phyloP scores from a whole-genome alignment of 2,113 vertebrate genomes.

The Cyprichromis sp. region DNA sequence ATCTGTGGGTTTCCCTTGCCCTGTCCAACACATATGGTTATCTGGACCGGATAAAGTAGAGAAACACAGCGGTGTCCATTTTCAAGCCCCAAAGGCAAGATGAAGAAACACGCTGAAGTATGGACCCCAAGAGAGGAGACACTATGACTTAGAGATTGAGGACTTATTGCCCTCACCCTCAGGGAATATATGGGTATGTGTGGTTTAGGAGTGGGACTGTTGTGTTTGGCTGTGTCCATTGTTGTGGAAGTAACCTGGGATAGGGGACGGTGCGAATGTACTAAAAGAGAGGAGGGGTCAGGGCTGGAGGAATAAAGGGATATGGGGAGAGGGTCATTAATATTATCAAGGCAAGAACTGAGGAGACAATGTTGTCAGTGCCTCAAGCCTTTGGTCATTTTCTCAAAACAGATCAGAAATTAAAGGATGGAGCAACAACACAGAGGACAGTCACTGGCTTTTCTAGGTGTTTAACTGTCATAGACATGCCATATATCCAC shows the following conservation, averaged over 20 bases:
- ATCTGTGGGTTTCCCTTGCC: constrained; percentile 5
- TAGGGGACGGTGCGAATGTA: constrained; percentile 13
- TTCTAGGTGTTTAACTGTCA: constrained; percentile 9
- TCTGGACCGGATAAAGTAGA: constrained; percentile 2
- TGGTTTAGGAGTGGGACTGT: constrained; percentile 16
- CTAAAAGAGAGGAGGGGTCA: constrained; percentile 28
- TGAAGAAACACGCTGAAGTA: constrained; percentile 46
- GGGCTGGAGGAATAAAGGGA: constrained; percentile 6
- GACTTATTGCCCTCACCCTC: constrained; percentile 44
- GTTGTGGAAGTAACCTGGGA: constrained; percentile 63
- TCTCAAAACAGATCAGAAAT: constrained; percentile 37
- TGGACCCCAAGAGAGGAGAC: constrained; percentile 31
- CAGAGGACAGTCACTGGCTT: neutral
- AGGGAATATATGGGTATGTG: constrained; percentile 46
- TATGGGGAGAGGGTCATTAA: constrained; percentile 26
- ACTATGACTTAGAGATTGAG: constrained; percentile 26
- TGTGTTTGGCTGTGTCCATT: constrained; percentile 45
- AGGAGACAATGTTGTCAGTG: constrained; percentile 14
- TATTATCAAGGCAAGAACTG: constrained; percentile 3
- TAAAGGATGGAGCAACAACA: constrained; percentile 23
- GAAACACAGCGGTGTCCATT: constrained; percentile 24
- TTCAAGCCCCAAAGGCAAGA: constrained; percentile 53
- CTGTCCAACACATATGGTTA: constrained; percentile 48
- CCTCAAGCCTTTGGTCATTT: constrained; percentile 51
- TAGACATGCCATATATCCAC: constrained; percentile 24